phyloP scores from a whole-genome alignment of 2,888 invertebrate species.

The Eupithecia subfuscata region DNA sequence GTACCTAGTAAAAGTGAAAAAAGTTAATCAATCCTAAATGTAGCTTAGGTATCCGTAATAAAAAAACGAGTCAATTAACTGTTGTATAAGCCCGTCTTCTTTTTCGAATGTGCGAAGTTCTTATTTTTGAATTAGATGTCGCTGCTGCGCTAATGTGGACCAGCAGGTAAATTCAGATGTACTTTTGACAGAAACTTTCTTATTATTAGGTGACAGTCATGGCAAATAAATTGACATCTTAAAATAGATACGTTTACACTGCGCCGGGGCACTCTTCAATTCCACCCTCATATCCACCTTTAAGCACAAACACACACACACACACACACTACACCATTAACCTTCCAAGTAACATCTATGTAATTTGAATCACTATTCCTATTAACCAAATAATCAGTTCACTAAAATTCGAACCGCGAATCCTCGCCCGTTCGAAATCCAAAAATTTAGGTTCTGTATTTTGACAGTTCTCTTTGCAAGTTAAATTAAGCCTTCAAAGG shows the following conservation, averaged over 20 bases:
- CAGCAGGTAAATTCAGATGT: not conserved
- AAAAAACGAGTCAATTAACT: not conserved
- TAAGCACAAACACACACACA: constrained; percentile 24
- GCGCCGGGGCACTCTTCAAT: constrained; percentile 56
- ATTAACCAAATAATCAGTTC: constrained; percentile 17
- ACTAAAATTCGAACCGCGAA: constrained; percentile 32
- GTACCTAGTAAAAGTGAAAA: not conserved
- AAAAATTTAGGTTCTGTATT: constrained; percentile 17
- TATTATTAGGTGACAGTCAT: not conserved
- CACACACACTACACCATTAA: constrained; percentile 22
- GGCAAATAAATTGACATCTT: constrained; percentile 35
- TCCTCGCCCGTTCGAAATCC: constrained; percentile 29
- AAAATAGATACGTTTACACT: constrained; percentile 48
- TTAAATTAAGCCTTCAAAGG: constrained; percentile 19
- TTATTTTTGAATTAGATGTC: not conserved
- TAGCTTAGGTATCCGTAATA: not conserved
- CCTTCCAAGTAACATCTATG: not conserved
- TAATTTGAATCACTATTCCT: constrained; percentile 19
- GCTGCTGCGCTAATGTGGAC: not conserved
- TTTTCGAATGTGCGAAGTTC: no score
- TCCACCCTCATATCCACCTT: constrained; percentile 41
- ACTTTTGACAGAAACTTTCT: not conserved
- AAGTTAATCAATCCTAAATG: not conserved
- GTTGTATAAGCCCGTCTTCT: not conserved
- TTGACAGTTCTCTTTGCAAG: constrained; percentile 10